Base-by-base conservation (phyloP, 2,888 invertebrate genomes). In the Gandaritis pyraliata region DNA sequence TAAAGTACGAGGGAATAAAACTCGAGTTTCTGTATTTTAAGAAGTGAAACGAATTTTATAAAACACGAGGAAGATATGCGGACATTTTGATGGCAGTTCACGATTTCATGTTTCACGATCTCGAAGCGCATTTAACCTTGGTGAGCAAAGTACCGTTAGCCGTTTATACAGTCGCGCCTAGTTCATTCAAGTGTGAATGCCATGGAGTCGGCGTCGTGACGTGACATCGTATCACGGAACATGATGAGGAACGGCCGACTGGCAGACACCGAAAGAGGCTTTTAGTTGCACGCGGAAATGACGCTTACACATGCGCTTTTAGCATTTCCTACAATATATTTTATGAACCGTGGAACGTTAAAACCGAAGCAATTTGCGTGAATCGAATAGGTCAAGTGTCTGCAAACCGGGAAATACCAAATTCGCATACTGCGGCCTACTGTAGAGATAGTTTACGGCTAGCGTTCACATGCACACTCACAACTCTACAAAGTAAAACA, bases 281-380 rank as follows among this genome's bases (percentile, higher is more conserved):
- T 68, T 71, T 66, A 64, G 56, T 64, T 58, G 49, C 59, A 70
- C 66, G 69, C 75, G 76, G 74, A 76, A 76, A 77, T 66, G 66
- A 67, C 60, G 64, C 63, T 62, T 56, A 64, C 66, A 68, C 67
- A 69, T 68, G 69, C 70, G 69, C 61, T 65, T 63, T 53, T 64
- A 65, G 49, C 61, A 58, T 61, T 65, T 70, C 65, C 68, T 64
- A 61, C 60, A 56, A 51, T 64, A 60, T 60, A 50, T 47, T 65
- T 64, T 55, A 64, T 61, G 63, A 56, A 52, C 63, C 51, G 61
- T 58, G 55, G 16, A 60, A 54, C 33, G 53, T 47, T 61, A 47
- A 48, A 64, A 41, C 29, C 47, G 16, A 58, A 55, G 57, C 51
- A 47, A 54, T 62, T 68, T 64, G 58, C 50, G 51, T 57, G 61